Evolutionary conservation across 2,113 vertebrate species (phyloP).

Genomic region (Climacteris rufus): DNA sequence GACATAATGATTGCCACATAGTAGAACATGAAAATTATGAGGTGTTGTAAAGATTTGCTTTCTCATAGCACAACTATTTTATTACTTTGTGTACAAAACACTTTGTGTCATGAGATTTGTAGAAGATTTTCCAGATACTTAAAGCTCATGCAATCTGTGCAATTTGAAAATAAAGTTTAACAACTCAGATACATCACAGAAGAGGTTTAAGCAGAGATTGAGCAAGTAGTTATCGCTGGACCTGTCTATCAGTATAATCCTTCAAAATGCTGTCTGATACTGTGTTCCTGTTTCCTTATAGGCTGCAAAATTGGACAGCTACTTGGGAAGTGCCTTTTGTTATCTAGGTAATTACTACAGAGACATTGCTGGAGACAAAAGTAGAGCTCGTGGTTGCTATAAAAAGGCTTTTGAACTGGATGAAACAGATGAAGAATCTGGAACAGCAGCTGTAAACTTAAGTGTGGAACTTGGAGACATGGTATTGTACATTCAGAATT

Average conservation of each 20-base stretch:
- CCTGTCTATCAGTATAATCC: background rate
- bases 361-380: conserved; percentile 81
- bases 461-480: conserved; percentile 87
- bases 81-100: background rate
- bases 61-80: background rate
- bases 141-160: background rate
- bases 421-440: conserved; percentile 80
- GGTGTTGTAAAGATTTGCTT: background rate
- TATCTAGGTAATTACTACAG: conserved; percentile 92
- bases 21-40: background rate
- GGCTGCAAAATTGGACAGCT: conserved; percentile 90
- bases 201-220: background rate
- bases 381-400: conserved; percentile 90
- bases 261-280: background rate
- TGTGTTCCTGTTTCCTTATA: conserved; percentile 57
- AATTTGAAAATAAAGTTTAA: background rate
- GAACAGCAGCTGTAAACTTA: conserved; percentile 87
- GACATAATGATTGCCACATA: background rate
- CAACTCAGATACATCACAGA: background rate
- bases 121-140: background rate
- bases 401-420: conserved; percentile 94
- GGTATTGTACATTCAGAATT: conserved; percentile 66
- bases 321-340: conserved; percentile 82
- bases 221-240: background rate
- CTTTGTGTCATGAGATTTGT: background rate